Base-by-base conservation (phyloP, 2,888 invertebrate species). In the Hyposoter dolosus region DNA sequence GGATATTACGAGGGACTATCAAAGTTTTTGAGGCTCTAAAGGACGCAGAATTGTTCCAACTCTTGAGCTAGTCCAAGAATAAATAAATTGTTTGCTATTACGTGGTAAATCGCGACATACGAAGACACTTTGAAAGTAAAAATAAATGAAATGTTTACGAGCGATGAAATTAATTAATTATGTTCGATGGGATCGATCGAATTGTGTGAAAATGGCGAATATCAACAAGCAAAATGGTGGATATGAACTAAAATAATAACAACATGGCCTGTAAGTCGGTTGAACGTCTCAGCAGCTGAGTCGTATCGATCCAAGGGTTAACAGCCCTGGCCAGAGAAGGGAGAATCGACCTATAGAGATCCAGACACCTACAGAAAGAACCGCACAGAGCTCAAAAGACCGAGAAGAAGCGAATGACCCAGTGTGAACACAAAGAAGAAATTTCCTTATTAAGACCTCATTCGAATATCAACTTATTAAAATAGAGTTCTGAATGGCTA, bases 251-350 rank as follows among this genome's bases (percentile, higher is more conserved):
- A 69, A 53, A 53, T 66, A 45, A 50, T 23, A 19, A 56, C 40
- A 66, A 23, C 3, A 60, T 78, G 68, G 68, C 75, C 45, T 71
- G 82, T 74, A 72, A 53, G 69, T 23, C 66, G 53, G 71, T 56
- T 9, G 66, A 43, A 40, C 28, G 47, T 32, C 63, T 19, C 65
- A 28, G 68, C 40, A 50, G 75, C 50, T 79, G 7, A 76, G 66
- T 23, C 40, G 45, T 76, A 85, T 85, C 85, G 85, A 85, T 85
- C 82, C 53, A 32, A 71, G 69, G 85, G 85, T 85, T 85, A 82
- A 85, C 79, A 85, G 85, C 85, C 85, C 79, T 68, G 10, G 71
- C 63, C 47, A 32, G 65, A 32, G 65, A 53, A 77, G 69, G 53
- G 76, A 82, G 79, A 82, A 79, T 75, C 40, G 85, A 79, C 71